A percentile compares a stretch with the other conserved stretches of the same genome.
phyloP scores from a whole-genome alignment of 2,797 vertebrate species.

The Atherinosoma microstoma region DNA sequence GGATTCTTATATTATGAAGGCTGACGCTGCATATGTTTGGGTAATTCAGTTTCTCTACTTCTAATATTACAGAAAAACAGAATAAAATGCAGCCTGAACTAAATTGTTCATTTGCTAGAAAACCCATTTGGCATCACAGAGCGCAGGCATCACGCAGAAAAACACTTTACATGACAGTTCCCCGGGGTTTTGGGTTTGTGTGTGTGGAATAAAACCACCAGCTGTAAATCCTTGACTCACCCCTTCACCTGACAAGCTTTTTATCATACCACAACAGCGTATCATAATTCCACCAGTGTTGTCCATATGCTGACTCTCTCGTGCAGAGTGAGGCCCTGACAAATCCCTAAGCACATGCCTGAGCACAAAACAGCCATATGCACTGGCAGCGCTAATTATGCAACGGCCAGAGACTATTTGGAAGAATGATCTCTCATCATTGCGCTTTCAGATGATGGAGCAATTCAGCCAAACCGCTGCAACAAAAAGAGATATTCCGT shows the following conservation, averaged over 20 bases:
- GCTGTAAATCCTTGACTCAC: slow-evolving; percentile 49
- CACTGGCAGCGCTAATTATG: slow-evolving; percentile 37
- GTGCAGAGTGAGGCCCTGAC: slow-evolving; percentile 7
- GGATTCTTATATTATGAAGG: not conserved
- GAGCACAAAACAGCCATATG: slow-evolving; percentile 29
- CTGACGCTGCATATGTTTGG: slow-evolving; percentile 11
- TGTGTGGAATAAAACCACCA: slow-evolving; percentile 34
- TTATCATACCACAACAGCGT: slow-evolving; percentile 48
- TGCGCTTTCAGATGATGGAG: slow-evolving; percentile 28
- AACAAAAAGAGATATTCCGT: slow-evolving; percentile 14
- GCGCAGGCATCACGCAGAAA: slow-evolving; percentile 15
- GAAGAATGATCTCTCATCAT: slow-evolving; percentile 14
- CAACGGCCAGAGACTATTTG: slow-evolving; percentile 26
- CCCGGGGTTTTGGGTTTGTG: slow-evolving; percentile 18
- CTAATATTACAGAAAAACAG: not conserved
- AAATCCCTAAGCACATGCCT: slow-evolving; percentile 20
- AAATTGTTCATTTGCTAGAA: slow-evolving; percentile 18
- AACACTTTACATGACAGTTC: slow-evolving; percentile 23
- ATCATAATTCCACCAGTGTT: slow-evolving; percentile 23
- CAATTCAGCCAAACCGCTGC: slow-evolving; percentile 4
- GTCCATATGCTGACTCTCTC: slow-evolving; percentile 31
- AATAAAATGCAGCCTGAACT: not conserved
- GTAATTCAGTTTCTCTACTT: not conserved
- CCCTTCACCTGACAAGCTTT: slow-evolving; percentile 54
- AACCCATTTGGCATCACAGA: slow-evolving; percentile 21